phyloP scores from a whole-genome alignment of 1,140 invertebrate species.

The Centruroides sculpturatus region DNA sequence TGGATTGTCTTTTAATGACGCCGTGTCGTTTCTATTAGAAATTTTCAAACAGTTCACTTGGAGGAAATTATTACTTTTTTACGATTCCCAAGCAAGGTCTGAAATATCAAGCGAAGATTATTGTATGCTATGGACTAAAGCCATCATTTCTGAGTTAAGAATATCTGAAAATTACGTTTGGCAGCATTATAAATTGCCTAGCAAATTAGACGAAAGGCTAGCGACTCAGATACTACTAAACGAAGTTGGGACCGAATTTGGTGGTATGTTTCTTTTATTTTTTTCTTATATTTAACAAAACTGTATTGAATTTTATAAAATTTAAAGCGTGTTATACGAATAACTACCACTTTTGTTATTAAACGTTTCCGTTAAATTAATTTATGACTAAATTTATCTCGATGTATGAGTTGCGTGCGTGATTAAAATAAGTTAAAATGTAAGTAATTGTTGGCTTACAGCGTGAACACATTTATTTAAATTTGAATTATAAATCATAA shows the following conservation, averaged over 20 bases:
- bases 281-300: neutral
- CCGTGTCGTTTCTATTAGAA: constrained; percentile 38
- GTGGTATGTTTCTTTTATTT: neutral
- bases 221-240: neutral
- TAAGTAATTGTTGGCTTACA: no score
- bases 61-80: neutral
- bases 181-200: neutral
- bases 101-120: neutral
- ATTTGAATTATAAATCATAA: no score
- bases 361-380: no score
- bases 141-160: neutral
- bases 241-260: neutral
- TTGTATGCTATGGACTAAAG: neutral
- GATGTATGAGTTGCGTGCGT: no score
- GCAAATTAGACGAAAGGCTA: neutral
- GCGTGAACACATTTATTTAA: no score
- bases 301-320: no score
- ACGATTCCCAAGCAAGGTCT: neutral
- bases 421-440: no score
- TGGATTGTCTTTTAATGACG: constrained; percentile 50
- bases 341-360: no score
- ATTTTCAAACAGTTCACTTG: neutral
- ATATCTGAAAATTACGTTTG: neutral
- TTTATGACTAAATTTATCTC: no score
- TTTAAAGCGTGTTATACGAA: no score